Base-by-base conservation (phyloP, 2,888 invertebrate genomes). In the Hermodice carunculata region DNA sequence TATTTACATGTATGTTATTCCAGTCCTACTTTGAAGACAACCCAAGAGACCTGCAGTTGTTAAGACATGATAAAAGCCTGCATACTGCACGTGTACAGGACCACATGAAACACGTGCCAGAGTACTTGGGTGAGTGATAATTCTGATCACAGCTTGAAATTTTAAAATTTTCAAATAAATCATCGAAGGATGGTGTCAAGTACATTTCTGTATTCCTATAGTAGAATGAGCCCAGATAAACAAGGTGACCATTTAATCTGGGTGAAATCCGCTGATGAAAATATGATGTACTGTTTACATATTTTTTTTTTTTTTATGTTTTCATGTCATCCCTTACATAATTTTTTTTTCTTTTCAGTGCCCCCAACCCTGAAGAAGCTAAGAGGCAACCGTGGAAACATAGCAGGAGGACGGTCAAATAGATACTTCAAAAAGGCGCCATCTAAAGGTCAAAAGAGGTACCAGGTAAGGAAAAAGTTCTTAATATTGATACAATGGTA, bases 1-100 rank as follows among this genome's bases (percentile, higher is more conserved):
- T n/a, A 14, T 40, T 14, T n/a, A 54, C 8, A n/a, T 58, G 22
- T 60, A 8, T 34, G 5, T 37, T 48, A n/a, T 49, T 59, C 54
- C 84, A 92, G 92, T 91, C 93, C 26, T 96, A 94, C 87, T 98
- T 98, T 84, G 93, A 94, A 81, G 94, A 96, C 76, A 95, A 98
- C 86, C 94, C 96, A 0, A 89, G 91, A 4, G 98, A 98, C 84
- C 86, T 95, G 54, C 91, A 93, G 75, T 92, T 95, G 0, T 85
- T 98, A 49, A 88, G 95, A 5, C 88, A 88, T 75, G 88, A 88
- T 69, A 83, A 82, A 84, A 92, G 94, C 0, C 86, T 96, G 22
- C 94, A 94, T 78, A 93, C 94, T 0, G 93, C 96, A 0, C 91
- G 91, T 82, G 87, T 92, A 8, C 94, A 95, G 81, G 89, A 91